These are phyloP conservation scores for Crypturellus tataupa DNA, from an alignment of 2,797 vertebrate species.

Conservation along the genomic window DNA sequence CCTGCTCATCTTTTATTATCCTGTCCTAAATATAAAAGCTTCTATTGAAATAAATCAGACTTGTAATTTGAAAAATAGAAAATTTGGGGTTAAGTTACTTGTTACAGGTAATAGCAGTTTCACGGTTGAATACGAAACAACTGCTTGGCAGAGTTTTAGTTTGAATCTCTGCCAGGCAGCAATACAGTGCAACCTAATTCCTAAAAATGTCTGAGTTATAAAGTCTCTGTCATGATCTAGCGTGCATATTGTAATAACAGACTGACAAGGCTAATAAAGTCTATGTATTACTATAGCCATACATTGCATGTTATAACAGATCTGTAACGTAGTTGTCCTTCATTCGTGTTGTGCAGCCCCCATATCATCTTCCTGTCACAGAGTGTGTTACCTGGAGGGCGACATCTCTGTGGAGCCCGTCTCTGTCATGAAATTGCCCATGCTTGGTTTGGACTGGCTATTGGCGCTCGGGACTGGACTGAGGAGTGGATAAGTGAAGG, in stretches of 20 bases:
- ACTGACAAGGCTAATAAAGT: constrained; percentile 67
- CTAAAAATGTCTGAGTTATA: constrained; percentile 13
- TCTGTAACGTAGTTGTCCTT: constrained; percentile 47
- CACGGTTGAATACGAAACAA: constrained; percentile 29
- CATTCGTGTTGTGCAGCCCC: constrained; percentile 84
- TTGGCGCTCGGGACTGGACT: constrained; percentile 95
- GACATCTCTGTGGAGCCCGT: constrained; percentile 89
- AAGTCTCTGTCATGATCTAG: constrained; percentile 68
- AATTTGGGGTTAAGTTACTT: constrained; percentile 65
- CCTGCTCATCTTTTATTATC: constrained; percentile 51
- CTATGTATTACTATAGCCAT: constrained; percentile 52
- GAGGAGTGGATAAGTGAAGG: constrained; percentile 99
- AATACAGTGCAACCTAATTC: constrained; percentile 47
- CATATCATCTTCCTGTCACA: constrained; percentile 97
- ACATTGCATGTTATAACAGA: constrained; percentile 45
- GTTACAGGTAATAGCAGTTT: constrained; percentile 59
- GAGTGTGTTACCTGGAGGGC: constrained; percentile 84
- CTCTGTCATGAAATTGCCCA: constrained; percentile 97
- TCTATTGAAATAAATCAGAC: constrained; percentile 46
- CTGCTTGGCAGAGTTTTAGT: constrained; percentile 48
- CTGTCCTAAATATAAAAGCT: constrained; percentile 49
- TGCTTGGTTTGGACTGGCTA: constrained; percentile 95
- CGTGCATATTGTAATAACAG: constrained; percentile 78
- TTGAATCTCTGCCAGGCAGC: constrained; percentile 59
- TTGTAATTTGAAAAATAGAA: constrained; percentile 63